phyloP scores from a whole-genome alignment of 2,888 invertebrate genomes.

The Toxonevra muliebris region DNA sequence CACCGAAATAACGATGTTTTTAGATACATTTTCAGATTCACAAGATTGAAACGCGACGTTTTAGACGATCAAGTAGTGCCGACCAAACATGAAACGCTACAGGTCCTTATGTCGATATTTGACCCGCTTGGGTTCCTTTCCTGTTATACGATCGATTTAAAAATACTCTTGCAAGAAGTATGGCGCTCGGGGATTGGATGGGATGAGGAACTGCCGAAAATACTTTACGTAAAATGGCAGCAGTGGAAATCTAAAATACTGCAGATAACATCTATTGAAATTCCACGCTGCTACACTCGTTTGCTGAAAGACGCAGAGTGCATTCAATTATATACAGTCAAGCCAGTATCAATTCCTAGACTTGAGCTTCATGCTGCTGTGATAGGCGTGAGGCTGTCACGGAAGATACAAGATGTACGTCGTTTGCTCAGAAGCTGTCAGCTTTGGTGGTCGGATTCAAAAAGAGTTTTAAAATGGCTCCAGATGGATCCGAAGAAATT shows the following conservation, averaged over 20 bases:
- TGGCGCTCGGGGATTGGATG: no score
- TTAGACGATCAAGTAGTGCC: no score
- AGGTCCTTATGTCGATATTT: slow-evolving; percentile 29
- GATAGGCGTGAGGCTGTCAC: slow-evolving; percentile 12
- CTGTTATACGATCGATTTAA: no score
- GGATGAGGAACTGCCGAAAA: no score
- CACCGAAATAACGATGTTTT: slow-evolving; percentile 36
- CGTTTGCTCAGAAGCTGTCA: slow-evolving; percentile 8
- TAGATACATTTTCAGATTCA: slow-evolving; percentile 33
- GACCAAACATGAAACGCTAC: no score
- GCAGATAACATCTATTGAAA: slow-evolving; percentile 17
- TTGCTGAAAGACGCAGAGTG: slow-evolving; percentile 19
- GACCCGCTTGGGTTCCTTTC: slow-evolving; percentile 12
- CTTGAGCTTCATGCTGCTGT: slow-evolving; percentile 29
- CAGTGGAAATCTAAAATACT: no score
- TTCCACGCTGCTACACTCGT: slow-evolving; percentile 26
- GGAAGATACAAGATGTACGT: background rate
- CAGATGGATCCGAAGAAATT: slow-evolving; percentile 33
- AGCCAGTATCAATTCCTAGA: slow-evolving; percentile 19
- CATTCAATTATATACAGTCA: slow-evolving; percentile 39
- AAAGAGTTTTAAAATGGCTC: slow-evolving; percentile 36
- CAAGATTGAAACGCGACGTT: slow-evolving; percentile 27
- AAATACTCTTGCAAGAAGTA: no score
- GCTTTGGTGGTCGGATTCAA: slow-evolving; percentile 33
- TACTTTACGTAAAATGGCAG: no score